Evolutionary conservation across 2,888 invertebrate genomes (phyloP), one percentile per base, ranked within the genome.

Genomic region (Athalia cordata): DNA sequence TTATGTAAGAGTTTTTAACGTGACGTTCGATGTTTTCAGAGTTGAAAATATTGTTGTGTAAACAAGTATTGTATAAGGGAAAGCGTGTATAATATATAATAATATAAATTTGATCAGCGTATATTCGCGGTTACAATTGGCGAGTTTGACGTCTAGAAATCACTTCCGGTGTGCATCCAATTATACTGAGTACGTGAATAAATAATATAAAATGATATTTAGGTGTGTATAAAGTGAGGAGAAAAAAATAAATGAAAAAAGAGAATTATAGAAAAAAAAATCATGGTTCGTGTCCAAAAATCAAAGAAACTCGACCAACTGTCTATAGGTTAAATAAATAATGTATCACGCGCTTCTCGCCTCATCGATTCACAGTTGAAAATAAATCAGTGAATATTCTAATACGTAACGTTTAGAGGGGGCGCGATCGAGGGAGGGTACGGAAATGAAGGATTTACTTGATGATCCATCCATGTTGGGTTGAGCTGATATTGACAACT

Each of bases 251-350:
- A 11, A 70, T 43, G 29, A 55, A 55, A 55, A 55, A 55, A 55
- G 6, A 55, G n/a, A 55, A 4, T 55, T 0, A 55, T n/a, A 55
- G 7, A 55, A 55, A 55, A 55, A 55, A 55, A 0, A 11, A 4
- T 55, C n/a, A 55, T 29, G 43, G 29, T 70, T 55, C 57, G 70
- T 70, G 55, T 55, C 50, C 45, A 68, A 52, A 52, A 70, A 70
- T 70, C 55, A 45, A 70, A 70, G 8, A 70, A 70, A 70, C 45
- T 70, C 70, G 57, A 70, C 57, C 70, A 70, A 70, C 70, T 70
- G 57, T 29, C 29, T 4, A 55, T 70, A 70, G 55, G 55, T n/a
- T 55, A 70, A 13, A 43, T 15, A n/a, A 68, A 52, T 29, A 6
- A 52, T 68, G 52, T 15, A 62, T 62, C 55, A 55, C n/a, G 55